Evolutionary conservation across 2,888 invertebrate genomes (phyloP), one percentile per base, ranked within the genome.

Genomic region (Microplitis deprimator): DNA sequence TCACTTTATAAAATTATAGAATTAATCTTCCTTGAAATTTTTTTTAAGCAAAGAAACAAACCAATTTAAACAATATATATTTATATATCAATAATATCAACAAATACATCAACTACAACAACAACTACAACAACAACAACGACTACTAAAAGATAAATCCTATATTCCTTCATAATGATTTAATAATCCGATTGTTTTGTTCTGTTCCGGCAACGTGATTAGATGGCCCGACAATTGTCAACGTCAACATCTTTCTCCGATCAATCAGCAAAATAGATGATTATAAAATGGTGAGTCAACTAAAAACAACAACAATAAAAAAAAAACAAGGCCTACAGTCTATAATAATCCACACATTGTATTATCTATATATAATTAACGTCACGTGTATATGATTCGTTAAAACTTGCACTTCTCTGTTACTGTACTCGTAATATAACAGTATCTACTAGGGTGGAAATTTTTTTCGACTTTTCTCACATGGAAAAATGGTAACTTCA

Each of bases 181-280:
- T 80, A 81, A 82, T 83, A 79, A 82, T 83, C 75, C 80, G 78
- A 79, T 81, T 90, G 86, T 91, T 91, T 90, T 91, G 87, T 91
- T 91, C 90, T 90, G 87, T 88, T 88, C 86, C 87, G 86, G 86
- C 84, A 84, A 85, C 85, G 84, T 86, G 84, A 94, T 95, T 93
- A 92, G 95, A 95, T 91, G 94, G 94, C 91, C 95, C 97, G 88
- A 96, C 97, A 90, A 92, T 94, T 92, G 97, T 98, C 90, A 91
- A 92, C 90, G 97, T 98, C 93, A 98, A 98, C 95, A 94, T 98
- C 93, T 96, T 94, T 92, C 95, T 98, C 86, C 95, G 98, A 90
- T 98, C 97, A 93, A 97, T 98, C 94, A 97, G 97, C 94, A 97
- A 97, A 95, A 98, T 98, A 93, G 96, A 97, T 93, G 98, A 98